Conservation (phyloP, 1,140 invertebrate species). For the Drosophila prosaltans region DNA sequence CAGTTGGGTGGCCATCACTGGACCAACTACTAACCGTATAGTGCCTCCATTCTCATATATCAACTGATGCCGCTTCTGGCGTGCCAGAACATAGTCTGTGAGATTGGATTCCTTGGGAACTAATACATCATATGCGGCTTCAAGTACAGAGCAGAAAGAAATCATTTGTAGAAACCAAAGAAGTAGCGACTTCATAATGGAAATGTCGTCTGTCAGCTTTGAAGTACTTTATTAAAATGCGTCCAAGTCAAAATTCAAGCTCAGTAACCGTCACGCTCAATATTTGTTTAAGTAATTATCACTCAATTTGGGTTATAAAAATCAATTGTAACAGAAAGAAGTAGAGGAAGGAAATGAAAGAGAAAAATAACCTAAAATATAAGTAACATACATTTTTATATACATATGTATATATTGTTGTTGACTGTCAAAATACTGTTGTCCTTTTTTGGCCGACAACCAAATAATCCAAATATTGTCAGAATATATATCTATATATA, state of each 20-base stretch:
- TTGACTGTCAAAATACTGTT: no score
- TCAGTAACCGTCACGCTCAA: not conserved
- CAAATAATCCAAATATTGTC: no score
- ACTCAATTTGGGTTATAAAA: slow-evolving; percentile 50
- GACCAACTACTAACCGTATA: slow-evolving; percentile 62
- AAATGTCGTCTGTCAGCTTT: slow-evolving; percentile 16
- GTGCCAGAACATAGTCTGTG: slow-evolving; percentile 49
- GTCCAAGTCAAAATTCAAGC: not conserved
- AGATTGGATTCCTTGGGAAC: slow-evolving; percentile 45
- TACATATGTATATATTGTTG: no score
- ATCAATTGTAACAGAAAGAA: not conserved
- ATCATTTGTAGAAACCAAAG: slow-evolving; percentile 16
- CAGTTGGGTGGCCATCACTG: slow-evolving; percentile 57
- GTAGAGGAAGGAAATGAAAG: not conserved
- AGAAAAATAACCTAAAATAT: not conserved
- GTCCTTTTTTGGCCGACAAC: no score
- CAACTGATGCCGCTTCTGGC: slow-evolving; percentile 60
- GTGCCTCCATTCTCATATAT: slow-evolving; percentile 58
- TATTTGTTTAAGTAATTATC: slow-evolving; percentile 30
- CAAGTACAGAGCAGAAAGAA: slow-evolving; percentile 21
- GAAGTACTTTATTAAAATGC: slow-evolving; percentile 29
- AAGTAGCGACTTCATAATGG: slow-evolving; percentile 27
- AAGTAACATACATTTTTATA: no score
- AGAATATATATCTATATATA: no score
- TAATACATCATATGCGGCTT: slow-evolving; percentile 44